Conservation (phyloP, 2,888 invertebrate genomes). For the Stenolophus ochropezus region DNA sequence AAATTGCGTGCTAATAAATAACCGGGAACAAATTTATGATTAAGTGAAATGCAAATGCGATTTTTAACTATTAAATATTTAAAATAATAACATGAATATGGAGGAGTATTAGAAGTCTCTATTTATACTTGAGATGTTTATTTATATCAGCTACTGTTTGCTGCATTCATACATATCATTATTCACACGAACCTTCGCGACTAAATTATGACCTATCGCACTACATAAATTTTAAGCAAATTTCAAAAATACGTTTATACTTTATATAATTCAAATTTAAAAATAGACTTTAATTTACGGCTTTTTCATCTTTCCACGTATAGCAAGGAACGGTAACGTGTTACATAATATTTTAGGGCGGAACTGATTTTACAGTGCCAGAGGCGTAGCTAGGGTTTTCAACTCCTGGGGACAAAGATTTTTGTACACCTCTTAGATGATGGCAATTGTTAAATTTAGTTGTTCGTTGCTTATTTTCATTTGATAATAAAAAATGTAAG, state of each 20-base stretch:
- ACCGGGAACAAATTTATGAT: slow-evolving; percentile 24
- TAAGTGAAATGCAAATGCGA: slow-evolving; percentile 28
- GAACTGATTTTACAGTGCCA: background rate
- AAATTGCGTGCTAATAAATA: slow-evolving; percentile 35
- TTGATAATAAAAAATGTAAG: too few relatives aligned
- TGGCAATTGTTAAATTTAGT: too few relatives aligned
- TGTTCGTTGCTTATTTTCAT: too few relatives aligned
- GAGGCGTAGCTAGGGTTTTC: too few relatives aligned
- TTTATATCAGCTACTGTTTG: slow-evolving; percentile 2
- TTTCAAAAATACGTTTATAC: background rate
- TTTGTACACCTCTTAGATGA: too few relatives aligned
- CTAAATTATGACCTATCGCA: slow-evolving; percentile 5
- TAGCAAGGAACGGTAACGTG: background rate
- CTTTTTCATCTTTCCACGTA: background rate
- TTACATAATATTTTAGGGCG: background rate
- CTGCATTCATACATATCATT: slow-evolving; percentile 32
- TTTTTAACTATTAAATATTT: slow-evolving; percentile 39
- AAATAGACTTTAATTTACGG: background rate
- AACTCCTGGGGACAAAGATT: too few relatives aligned
- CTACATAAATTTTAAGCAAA: background rate
- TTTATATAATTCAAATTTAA: background rate
- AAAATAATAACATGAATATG: slow-evolving; percentile 32
- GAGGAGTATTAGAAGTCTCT: slow-evolving; percentile 5
- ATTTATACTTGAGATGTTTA: slow-evolving; percentile 23
- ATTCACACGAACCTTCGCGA: slow-evolving; percentile 15